phyloP scores from a whole-genome alignment of 2,113 vertebrate genomes.

The Typhlomys cinereus region DNA sequence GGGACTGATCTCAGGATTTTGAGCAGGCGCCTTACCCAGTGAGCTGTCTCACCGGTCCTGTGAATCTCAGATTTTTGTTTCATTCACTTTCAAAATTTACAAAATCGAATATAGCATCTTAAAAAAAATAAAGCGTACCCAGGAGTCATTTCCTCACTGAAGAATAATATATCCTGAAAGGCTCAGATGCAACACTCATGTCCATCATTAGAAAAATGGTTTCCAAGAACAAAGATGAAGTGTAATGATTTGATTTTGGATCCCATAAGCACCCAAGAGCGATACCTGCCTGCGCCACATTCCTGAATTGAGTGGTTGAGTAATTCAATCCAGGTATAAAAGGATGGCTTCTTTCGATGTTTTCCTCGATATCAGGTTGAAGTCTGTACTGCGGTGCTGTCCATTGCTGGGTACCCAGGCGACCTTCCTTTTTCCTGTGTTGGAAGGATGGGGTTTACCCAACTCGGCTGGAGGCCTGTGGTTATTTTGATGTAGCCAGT shows the following conservation, averaged over 20 bases:
- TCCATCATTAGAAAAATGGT: neutral
- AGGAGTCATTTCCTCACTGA: neutral
- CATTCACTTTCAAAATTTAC: neutral
- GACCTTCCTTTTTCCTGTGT: neutral
- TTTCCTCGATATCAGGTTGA: neutral
- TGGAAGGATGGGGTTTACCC: neutral
- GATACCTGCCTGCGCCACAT: neutral
- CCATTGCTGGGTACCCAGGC: neutral
- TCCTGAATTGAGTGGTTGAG: neutral
- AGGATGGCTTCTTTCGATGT: neutral
- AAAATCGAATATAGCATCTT: neutral
- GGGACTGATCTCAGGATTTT: no score
- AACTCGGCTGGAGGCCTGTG: conserved; percentile 1
- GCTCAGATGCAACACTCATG: neutral
- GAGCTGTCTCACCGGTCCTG: neutral
- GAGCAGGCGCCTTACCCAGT: neutral
- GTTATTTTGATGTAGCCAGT: conserved; percentile 65
- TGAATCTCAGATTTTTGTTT: neutral
- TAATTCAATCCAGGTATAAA: neutral
- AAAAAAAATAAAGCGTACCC: neutral
- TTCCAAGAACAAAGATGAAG: neutral
- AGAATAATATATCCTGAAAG: neutral
- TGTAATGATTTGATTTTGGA: neutral
- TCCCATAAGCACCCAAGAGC: neutral
- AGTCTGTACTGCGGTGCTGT: accelerated